phyloP scores from a whole-genome alignment of 2,797 vertebrate genomes.

The Epinephelus coioides region DNA sequence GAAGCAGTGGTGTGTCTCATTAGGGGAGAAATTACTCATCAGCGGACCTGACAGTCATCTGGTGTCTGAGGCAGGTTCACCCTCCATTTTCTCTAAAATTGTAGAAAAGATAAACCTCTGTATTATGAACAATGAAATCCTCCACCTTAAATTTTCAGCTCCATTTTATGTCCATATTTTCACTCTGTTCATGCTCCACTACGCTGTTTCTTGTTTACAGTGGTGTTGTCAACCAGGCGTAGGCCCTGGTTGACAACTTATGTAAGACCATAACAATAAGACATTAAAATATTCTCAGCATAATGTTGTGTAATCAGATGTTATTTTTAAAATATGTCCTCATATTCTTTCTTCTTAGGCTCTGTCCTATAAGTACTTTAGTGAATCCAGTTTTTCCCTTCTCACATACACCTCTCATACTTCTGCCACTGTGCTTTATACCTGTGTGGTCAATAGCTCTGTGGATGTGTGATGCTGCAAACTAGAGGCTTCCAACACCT shows the following conservation, averaged over 20 bases:
- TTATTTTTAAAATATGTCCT: background rate
- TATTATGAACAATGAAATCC: background rate
- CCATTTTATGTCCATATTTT: background rate
- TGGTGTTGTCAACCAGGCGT: background rate
- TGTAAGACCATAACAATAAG: constrained; percentile 9
- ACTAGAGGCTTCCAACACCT: constrained; percentile 27
- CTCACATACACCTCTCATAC: constrained; percentile 25
- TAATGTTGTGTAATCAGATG: constrained; percentile 19
- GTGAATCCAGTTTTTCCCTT: background rate
- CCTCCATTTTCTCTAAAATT: background rate
- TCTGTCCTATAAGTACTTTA: too few relatives aligned
- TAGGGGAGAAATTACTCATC: constrained; percentile 44
- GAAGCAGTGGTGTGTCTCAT: constrained; percentile 51
- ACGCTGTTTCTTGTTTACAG: background rate
- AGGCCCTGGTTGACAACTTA: constrained; percentile 9
- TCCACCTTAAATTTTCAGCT: background rate
- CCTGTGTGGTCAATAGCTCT: constrained; percentile 14
- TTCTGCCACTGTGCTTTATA: background rate
- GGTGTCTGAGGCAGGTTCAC: constrained; percentile 10
- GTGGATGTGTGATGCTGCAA: constrained; percentile 7
- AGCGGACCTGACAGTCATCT: constrained; percentile 35
- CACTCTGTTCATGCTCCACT: background rate
- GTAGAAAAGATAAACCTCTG: background rate
- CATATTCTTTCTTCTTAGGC: background rate
- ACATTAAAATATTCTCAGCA: background rate